These are phyloP conservation scores for Dipodomys merriami DNA, from an alignment of 2,113 vertebrate species.

Conservation along the genomic window DNA sequence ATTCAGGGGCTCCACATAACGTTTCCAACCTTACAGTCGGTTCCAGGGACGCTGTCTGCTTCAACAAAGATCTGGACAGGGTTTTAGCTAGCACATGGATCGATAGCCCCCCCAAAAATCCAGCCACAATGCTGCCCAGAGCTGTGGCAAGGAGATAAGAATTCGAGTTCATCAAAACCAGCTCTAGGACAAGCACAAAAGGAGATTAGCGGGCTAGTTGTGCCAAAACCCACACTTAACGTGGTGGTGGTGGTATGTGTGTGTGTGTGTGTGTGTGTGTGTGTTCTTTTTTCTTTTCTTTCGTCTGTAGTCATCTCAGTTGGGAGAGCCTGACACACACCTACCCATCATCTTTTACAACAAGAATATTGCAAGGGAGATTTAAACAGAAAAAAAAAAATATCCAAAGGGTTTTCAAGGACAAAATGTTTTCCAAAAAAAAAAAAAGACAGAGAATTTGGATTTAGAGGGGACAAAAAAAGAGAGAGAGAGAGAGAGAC, in stretches of 20 bases:
- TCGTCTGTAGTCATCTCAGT: slow-evolving; percentile 77
- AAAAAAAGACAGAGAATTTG: slow-evolving; percentile 70
- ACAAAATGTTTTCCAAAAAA: slow-evolving; percentile 80
- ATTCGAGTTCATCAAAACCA: slow-evolving; percentile 77
- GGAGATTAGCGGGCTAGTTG: slow-evolving; percentile 82
- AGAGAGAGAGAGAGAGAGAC: slow-evolving; percentile 25
- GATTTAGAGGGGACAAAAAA: slow-evolving; percentile 73
- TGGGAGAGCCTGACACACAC: slow-evolving; percentile 74
- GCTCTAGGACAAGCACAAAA: slow-evolving; percentile 82
- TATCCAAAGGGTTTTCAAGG: slow-evolving; percentile 80
- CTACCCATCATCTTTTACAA: slow-evolving; percentile 44
- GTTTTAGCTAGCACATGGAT: slow-evolving; percentile 68
- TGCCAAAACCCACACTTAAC: slow-evolving; percentile 81
- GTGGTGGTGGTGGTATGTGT: not conserved
- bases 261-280: no score
- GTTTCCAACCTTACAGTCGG: slow-evolving; percentile 39
- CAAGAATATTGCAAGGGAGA: slow-evolving; percentile 45
- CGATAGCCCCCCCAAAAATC: slow-evolving; percentile 9
- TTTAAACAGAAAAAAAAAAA: no score
- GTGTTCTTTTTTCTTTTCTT: not conserved
- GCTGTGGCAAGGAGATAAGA: slow-evolving; percentile 85
- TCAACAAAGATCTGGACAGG: slow-evolving; percentile 82
- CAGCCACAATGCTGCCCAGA: slow-evolving; percentile 75
- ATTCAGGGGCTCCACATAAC: slow-evolving; percentile 74
- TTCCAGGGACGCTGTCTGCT: slow-evolving; percentile 84